Evolutionary conservation across 1,140 invertebrate species (phyloP).

Genomic region (Zaprionus vittiger): DNA sequence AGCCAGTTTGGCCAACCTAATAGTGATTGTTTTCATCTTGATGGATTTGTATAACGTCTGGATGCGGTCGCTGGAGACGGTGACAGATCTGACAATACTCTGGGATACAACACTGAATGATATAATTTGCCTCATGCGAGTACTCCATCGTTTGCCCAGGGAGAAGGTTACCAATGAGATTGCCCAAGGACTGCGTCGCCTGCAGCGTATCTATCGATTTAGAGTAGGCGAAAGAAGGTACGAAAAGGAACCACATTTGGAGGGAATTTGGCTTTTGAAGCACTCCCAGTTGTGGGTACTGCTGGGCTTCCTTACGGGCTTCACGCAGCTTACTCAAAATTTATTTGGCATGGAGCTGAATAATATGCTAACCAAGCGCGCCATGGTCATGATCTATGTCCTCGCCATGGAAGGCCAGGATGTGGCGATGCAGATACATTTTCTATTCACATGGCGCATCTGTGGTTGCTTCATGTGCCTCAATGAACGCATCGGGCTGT

Average conservation of each 20-base stretch:
- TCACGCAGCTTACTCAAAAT: neutral
- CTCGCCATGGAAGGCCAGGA: neutral
- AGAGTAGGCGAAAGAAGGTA: neutral
- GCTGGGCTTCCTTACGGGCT: neutral
- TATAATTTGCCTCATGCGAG: conserved; percentile 10
- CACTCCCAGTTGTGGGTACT: conserved; percentile 8
- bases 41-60: neutral
- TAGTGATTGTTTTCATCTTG: neutral
- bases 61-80: neutral
- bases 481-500: neutral
- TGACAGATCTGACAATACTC: neutral
- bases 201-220: conserved; percentile 16
- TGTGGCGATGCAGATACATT: conserved; percentile 28
- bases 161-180: neutral
- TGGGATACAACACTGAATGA: conserved; percentile 21
- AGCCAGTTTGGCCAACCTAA: conserved; percentile 14
- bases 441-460: conserved; percentile 36
- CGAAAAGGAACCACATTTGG: neutral
- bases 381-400: neutral
- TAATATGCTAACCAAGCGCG: accelerated
- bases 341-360: neutral
- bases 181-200: neutral
- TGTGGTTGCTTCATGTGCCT: conserved; percentile 5
- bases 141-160: conserved; percentile 10
- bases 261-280: conserved; percentile 20